Percentiles rank a stretch among this genome's conserved stretches.
Evolutionary conservation across 2,888 invertebrate species (phyloP).

Genomic region (Dynastes maya): DNA sequence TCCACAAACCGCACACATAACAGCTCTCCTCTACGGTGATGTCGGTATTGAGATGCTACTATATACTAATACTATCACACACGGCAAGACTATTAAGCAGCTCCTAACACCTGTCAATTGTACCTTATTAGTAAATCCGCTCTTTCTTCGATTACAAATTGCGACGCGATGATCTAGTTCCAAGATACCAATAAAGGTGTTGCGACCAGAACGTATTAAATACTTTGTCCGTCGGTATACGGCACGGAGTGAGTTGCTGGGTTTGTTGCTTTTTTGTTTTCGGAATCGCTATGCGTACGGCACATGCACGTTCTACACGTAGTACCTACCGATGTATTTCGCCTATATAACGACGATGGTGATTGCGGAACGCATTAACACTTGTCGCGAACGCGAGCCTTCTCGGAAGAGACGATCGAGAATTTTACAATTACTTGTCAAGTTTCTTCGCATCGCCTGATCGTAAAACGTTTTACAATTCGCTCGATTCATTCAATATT

Average conservation of each 20-base stretch:
- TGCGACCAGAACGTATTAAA: constrained; percentile 11
- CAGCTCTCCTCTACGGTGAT: neutral
- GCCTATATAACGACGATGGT: neutral
- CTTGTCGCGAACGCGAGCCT: constrained; percentile 47
- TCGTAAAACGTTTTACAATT: neutral
- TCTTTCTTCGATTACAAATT: constrained; percentile 56
- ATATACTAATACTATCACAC: too few species aligned
- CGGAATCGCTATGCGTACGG: constrained; percentile 50
- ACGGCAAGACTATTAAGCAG: constrained; percentile 50
- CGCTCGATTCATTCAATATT: neutral
- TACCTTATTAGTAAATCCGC: constrained; percentile 55
- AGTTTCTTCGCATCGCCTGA: constrained; percentile 48
- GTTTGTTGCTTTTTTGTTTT: constrained; percentile 42
- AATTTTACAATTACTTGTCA: constrained; percentile 49
- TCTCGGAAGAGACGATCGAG: constrained; percentile 51
- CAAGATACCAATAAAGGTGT: constrained; percentile 57
- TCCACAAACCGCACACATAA: neutral
- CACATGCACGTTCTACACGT: neutral
- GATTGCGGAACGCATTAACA: constrained; percentile 51
- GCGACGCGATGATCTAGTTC: constrained; percentile 59
- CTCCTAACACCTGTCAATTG: constrained; percentile 56
- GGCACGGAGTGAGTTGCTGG: constrained; percentile 36
- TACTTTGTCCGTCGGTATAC: constrained; percentile 46
- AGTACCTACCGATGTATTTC: neutral
- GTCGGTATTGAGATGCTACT: neutral